Evolutionary conservation across 2,113 vertebrate genomes (phyloP).

Genomic region (Eolophus roseicapilla): DNA sequence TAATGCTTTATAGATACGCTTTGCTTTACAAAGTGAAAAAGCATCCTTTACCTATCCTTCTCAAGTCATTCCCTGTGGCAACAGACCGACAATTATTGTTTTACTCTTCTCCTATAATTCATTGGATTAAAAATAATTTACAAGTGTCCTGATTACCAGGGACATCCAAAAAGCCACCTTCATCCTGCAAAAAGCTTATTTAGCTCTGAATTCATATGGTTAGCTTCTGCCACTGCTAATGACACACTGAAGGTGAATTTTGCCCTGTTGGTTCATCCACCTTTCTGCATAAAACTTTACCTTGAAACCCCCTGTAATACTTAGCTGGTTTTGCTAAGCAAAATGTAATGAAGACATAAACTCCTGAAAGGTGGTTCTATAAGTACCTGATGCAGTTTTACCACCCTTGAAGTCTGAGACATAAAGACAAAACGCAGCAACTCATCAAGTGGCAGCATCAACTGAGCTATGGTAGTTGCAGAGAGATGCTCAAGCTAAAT

Average conservation of each 20-base stretch:
- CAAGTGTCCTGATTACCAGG: background rate
- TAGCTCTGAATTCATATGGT: background rate
- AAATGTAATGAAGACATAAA: background rate
- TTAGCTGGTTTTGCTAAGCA: background rate
- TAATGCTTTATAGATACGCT: background rate
- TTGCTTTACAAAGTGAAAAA: background rate
- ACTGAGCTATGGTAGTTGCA: background rate
- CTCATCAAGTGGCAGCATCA: background rate
- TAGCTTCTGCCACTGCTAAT: background rate
- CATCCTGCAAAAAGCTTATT: background rate
- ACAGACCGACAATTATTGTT: background rate
- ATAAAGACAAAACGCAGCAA: background rate
- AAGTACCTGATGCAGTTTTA: background rate
- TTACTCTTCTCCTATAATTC: background rate
- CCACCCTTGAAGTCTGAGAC: background rate
- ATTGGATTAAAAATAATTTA: background rate
- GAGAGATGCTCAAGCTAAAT: background rate
- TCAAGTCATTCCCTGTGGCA: background rate
- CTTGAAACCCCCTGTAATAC: background rate
- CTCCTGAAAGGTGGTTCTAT: background rate
- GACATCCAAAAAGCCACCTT: background rate
- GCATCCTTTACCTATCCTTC: background rate
- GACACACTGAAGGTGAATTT: background rate
- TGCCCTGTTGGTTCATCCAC: background rate
- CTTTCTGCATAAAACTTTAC: background rate